Percentiles rank a stretch among this genome's conserved stretches.
phyloP scores from a whole-genome alignment of 2,888 invertebrate species.

The Thereva nobilitata region DNA sequence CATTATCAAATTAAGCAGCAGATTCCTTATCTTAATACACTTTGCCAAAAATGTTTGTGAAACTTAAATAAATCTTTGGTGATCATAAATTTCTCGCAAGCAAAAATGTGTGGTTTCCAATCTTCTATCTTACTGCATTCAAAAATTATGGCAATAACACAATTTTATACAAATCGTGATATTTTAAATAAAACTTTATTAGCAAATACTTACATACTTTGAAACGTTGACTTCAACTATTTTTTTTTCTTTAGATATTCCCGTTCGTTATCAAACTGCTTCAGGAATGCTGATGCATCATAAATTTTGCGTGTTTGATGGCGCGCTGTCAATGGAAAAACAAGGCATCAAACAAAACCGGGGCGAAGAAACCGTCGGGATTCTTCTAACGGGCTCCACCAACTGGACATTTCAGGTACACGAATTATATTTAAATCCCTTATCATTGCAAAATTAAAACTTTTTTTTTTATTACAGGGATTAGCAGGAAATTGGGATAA shows the following conservation, averaged over 20 bases:
- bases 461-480: constrained; percentile 43
- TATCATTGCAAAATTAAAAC: background rate
- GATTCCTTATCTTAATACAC: too few species aligned
- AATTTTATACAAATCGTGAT: too few species aligned
- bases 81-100: too few species aligned
- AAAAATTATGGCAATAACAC: too few species aligned
- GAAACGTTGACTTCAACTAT: too few species aligned
- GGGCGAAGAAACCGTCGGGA: constrained; percentile 28
- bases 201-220: too few species aligned
- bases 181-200: too few species aligned
- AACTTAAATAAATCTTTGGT: too few species aligned
- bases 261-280: constrained; percentile 48
- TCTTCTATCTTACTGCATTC: too few species aligned
- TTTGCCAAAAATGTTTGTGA: too few species aligned
- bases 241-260: constrained; percentile 44
- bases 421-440: background rate
- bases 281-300: constrained; percentile 53
- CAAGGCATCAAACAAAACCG: background rate
- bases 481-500: constrained; percentile 55
- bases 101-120: too few species aligned
- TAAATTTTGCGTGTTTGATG: constrained; percentile 54
- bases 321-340: constrained; percentile 27
- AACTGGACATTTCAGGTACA: constrained; percentile 52
- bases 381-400: constrained; percentile 50
- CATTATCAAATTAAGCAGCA: too few species aligned